Base-by-base conservation (phyloP, 2,113 vertebrate species). In the Trichechus manatus region DNA sequence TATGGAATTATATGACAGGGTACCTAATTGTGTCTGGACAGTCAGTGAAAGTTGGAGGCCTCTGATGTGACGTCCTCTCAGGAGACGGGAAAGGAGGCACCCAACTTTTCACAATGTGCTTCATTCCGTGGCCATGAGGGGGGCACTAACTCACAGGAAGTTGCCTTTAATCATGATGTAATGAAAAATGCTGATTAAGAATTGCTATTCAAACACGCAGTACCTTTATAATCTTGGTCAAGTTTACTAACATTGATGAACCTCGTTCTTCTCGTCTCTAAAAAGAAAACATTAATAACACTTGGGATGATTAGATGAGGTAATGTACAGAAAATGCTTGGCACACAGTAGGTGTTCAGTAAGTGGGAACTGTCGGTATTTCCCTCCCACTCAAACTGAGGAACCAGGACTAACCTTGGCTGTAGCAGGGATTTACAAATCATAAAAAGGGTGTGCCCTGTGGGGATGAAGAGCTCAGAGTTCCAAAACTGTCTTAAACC, bases 21-120 rank as follows among this genome's bases (percentile, higher is more conserved):
- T 2, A 53, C 19, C 19, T 75, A 23, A 53, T 84, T 8, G 25
- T 72, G 0, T 70, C n/a, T 77, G 47, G 10, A 78, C 11, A 56
- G n/a, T 82, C n/a, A 44, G 4, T 23, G 42, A 47, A 36, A 33
- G 9, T 22, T 61, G 31, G 44, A 42, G 4, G n/a, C 31, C 59
- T 66, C 5, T 47, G 42, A 6, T 44, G 39, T 94, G 80, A 81
- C 42, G 70, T 88, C 39, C 36, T 84, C 8, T 39, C 10, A 31
- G 56, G 33, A 64, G 8, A 9, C 15, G 33, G 44, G 61, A 11
- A 23, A 47, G 19, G 83, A 72, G 44, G 20, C 20, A 6, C 61
- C n/a, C 56, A 4, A 13, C 0, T 17, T 22, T 20, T 83, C 44
- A 75, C 13, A 36, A 3, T 0, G 2, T 3, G 2, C 27, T 61